A percentile compares a stretch with the other conserved stretches of the same genome.
Evolutionary conservation across 2,113 vertebrate species (phyloP).

Genomic region (Plestiodon gilberti): DNA sequence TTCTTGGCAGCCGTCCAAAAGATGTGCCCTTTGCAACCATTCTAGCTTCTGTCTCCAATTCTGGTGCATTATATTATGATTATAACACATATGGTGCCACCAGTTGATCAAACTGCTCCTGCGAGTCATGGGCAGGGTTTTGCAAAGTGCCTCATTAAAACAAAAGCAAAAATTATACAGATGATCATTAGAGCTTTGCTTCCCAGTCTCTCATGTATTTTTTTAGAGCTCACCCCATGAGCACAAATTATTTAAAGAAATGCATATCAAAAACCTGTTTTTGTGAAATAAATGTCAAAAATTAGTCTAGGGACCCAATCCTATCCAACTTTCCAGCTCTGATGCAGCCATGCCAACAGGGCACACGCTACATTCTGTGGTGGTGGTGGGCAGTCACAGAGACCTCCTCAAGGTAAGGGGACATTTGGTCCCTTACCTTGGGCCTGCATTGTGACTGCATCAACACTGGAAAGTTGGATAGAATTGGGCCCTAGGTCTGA

Average conservation of each 20-base stretch:
- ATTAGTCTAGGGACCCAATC: not conserved
- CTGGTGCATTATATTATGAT: not conserved
- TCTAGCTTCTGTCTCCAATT: not conserved
- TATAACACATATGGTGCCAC: slow-evolving; percentile 5
- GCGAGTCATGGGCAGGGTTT: not conserved
- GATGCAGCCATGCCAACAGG: too few relatives aligned
- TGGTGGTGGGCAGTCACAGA: too few relatives aligned
- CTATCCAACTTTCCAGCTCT: too few relatives aligned
- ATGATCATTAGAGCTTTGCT: not conserved
- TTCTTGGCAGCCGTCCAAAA: not conserved
- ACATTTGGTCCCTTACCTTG: too few relatives aligned
- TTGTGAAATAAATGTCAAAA: not conserved
- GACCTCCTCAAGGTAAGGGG: too few relatives aligned
- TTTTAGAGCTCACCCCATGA: not conserved
- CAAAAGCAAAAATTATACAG: not conserved
- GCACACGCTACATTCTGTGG: too few relatives aligned
- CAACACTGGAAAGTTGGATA: too few relatives aligned
- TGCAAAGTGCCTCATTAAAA: slow-evolving; percentile 15
- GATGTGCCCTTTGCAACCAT: not conserved
- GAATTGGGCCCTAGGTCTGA: not conserved
- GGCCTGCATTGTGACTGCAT: too few relatives aligned
- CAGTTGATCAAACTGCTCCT: slow-evolving; percentile 1
- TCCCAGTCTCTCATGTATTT: not conserved
- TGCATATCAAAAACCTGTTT: not conserved
- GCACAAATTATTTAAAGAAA: not conserved